Conservation (phyloP, 1,140 invertebrate species). For the Batillaria attramentaria region DNA sequence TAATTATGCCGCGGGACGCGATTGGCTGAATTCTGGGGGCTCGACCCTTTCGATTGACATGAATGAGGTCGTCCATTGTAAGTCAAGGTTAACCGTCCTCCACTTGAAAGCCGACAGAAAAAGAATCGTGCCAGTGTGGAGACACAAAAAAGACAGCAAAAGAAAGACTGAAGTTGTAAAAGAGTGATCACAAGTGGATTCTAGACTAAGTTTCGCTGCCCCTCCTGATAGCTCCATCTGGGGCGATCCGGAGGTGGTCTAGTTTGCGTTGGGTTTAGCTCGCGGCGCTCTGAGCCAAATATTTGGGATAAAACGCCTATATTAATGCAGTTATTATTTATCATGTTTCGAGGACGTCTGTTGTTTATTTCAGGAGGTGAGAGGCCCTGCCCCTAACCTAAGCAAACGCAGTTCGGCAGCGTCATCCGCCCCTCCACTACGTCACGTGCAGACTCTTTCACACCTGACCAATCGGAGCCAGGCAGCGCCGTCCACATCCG, state of each 20-base stretch:
- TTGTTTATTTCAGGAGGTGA: constrained; percentile 1
- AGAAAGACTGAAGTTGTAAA: too few relatives aligned
- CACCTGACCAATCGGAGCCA: not conserved
- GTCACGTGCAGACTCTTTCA: not conserved
- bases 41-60: too few relatives aligned
- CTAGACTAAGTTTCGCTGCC: too few relatives aligned
- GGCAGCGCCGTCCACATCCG: not conserved
- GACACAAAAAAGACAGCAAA: too few relatives aligned
- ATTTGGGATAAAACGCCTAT: not conserved
- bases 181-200: too few relatives aligned
- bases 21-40: too few relatives aligned
- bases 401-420: constrained; percentile 17
- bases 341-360: too few relatives aligned
- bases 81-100: too few relatives aligned
- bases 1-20: too few relatives aligned
- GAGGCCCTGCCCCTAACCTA: constrained; percentile 17
- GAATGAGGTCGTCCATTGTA: too few relatives aligned
- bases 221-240: not conserved
- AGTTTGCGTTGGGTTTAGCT: not conserved
- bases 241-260: not conserved
- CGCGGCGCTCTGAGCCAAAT: not conserved
- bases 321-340: not conserved
- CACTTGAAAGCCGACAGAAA: too few relatives aligned
- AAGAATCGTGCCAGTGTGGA: too few relatives aligned
- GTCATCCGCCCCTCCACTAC: not conserved